Conservation (phyloP, 2,888 invertebrate genomes). For the Tachina lurida region DNA sequence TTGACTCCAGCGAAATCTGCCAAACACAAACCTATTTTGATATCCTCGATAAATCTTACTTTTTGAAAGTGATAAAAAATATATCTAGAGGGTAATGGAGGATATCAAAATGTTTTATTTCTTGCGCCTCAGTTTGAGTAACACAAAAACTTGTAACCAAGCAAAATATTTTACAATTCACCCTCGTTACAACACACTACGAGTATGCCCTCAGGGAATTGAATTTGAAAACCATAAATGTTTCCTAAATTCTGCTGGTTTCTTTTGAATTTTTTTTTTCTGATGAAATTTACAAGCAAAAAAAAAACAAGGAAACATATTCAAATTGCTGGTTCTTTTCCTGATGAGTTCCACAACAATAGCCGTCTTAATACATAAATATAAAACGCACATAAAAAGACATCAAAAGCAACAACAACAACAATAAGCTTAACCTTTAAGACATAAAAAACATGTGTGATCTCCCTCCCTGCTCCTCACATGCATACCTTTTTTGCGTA, state of each 20-base stretch:
- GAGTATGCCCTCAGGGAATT: background rate
- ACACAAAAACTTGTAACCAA: too few relatives aligned
- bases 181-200: background rate
- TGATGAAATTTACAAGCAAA: background rate
- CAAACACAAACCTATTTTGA: too few relatives aligned
- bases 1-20: too few relatives aligned
- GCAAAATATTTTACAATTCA: background rate
- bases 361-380: background rate
- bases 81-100: too few relatives aligned
- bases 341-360: conserved; percentile 32
- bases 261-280: background rate
- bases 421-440: conserved; percentile 35
- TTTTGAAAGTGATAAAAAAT: too few relatives aligned
- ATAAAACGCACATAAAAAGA: background rate
- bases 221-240: conserved; percentile 1
- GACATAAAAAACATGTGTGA: conserved; percentile 65
- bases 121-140: too few relatives aligned
- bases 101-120: too few relatives aligned
- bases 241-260: background rate
- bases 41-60: too few relatives aligned
- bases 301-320: conserved; percentile 29
- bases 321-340: conserved; percentile 48
- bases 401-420: background rate
- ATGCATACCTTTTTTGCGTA: background rate
- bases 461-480: background rate